These are phyloP conservation scores for Lophura nycthemera DNA, from an alignment of 2,113 vertebrate species.

Conservation along the genomic window DNA sequence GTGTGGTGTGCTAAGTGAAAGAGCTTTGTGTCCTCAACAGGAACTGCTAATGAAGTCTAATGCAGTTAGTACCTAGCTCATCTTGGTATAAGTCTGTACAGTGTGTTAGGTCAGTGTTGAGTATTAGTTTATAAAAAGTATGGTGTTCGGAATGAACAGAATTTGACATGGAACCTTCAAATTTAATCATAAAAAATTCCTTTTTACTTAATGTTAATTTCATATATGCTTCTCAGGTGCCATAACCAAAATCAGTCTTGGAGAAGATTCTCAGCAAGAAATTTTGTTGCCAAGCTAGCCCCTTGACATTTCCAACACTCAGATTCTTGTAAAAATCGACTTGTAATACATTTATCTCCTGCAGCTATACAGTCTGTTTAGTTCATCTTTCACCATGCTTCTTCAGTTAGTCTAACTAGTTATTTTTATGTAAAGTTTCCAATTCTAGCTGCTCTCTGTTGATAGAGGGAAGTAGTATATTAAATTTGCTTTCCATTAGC, in stretches of 20 bases:
- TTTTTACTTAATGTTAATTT: background rate
- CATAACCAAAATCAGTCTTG: background rate
- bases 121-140: background rate
- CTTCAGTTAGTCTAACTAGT: conserved; percentile 7
- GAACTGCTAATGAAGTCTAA: background rate
- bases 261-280: background rate
- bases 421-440: conserved; percentile 7
- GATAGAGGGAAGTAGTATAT: background rate
- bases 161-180: background rate
- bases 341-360: conserved; percentile 3
- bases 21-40: background rate
- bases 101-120: background rate
- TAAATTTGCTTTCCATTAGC: background rate
- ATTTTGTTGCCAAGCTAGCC: background rate
- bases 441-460: background rate
- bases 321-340: background rate
- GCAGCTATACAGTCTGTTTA: background rate
- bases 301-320: background rate
- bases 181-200: background rate
- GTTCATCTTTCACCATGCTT: background rate
- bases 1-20: background rate
- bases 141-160: background rate
- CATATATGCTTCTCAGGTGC: background rate
- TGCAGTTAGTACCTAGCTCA: rapidly evolving
- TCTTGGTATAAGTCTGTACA: background rate